Base-by-base conservation (phyloP, 2,888 invertebrate species). In the Platypus cylindrus region DNA sequence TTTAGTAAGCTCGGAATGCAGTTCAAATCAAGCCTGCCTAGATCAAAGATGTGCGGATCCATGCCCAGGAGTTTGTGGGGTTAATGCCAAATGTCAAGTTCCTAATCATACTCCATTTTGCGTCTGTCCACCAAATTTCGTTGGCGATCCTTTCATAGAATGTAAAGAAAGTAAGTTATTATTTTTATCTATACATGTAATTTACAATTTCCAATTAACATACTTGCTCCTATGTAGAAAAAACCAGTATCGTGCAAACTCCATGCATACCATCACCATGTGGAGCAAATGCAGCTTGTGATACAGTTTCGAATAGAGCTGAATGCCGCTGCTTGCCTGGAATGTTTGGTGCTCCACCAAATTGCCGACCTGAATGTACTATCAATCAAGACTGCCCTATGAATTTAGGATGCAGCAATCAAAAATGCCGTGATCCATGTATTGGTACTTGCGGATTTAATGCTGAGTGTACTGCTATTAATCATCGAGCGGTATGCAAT, bases 301-400 rank as follows among this genome's bases (percentile, higher is more conserved):
- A 73, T 16, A 66, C 69, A 2, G 61, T 69, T 17, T 75, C 76
- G 42, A 66, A 66, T 28, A 69, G 77, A 37, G 74, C 81, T 1
- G 73, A 79, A 1, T 85, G 85, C 54, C 72, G 76, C 0, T 85
- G 84, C 50, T 65, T 78, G 38, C 65, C 71, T 4, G 79, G 77
- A 18, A 80, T 79, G 64, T 66, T 78, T n/a, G 83, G 82, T 3
- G 76, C 78, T 1, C 80, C 82, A n/a, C 82, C 81, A 1, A 68
- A 77, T 40, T 83, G 83, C 49, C 70, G 82, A 32, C 82, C 81
- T 0, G 79, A 82, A 56, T 84, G 84, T 55, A 65, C 77, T 29
- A 79, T 82, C 48, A 76, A 82, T 54, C 75, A 79, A 55, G 83
- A 84, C 50, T 85, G 85, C 52, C 79, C 81, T 1, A 70, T 74